Conservation (phyloP, 2,888 invertebrate genomes). For the Tenthredo scrophulariae region DNA sequence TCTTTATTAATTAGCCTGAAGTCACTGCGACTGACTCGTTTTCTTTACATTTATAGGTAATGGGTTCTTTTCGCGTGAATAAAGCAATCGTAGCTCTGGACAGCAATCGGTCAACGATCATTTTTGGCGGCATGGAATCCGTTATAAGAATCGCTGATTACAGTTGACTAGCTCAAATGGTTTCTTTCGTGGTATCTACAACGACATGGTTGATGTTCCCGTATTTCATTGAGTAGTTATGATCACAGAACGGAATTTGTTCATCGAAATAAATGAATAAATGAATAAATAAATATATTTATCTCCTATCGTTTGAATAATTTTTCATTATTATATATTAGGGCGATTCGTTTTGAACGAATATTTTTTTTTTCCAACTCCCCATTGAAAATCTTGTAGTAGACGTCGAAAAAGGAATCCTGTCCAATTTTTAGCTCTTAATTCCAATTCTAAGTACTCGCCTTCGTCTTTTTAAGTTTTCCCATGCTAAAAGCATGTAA, state of each 20-base stretch:
- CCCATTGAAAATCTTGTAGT: too few relatives aligned
- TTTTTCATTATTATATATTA: neutral
- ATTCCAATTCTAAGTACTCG: too few relatives aligned
- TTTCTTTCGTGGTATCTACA: neutral
- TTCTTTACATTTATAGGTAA: constrained; percentile 62
- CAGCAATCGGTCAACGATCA: constrained; percentile 65
- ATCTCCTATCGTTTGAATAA: neutral
- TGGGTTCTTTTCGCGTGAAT: constrained; percentile 66
- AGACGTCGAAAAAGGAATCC: too few relatives aligned
- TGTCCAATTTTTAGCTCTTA: too few relatives aligned
- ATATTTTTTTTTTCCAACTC: too few relatives aligned
- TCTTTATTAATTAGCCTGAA: neutral
- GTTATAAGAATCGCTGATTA: constrained; percentile 67
- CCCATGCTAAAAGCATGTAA: too few relatives aligned
- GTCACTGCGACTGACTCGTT: neutral
- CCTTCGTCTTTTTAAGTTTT: too few relatives aligned
- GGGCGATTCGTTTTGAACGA: too few relatives aligned
- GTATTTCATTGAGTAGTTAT: neutral
- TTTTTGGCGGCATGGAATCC: constrained; percentile 74
- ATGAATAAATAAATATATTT: neutral
- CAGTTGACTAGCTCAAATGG: constrained; percentile 56
- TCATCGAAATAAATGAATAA: constrained; percentile 5
- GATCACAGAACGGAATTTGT: neutral
- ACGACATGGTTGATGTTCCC: neutral
- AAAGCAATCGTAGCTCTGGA: constrained; percentile 73